Evolutionary conservation across 2,113 vertebrate species (phyloP), one percentile per base, ranked within the genome.

Genomic region (Rostratula benghalensis): DNA sequence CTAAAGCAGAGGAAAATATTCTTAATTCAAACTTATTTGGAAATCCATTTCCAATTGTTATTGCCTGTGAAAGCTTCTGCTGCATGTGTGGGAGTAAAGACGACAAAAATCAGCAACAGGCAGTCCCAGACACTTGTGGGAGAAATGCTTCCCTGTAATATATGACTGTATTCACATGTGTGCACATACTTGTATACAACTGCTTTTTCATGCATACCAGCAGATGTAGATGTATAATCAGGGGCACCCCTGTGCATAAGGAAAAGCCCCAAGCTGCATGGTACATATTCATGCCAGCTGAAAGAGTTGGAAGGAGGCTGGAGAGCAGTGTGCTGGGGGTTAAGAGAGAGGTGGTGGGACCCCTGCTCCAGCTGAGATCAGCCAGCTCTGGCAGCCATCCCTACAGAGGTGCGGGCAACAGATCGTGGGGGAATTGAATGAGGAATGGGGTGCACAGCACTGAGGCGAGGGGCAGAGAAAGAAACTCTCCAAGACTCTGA

Each of bases 1-100:
- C 86, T 94, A 92, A 84, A 93, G 86, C 64, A 75, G 60, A 89
- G 60, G 76, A 93, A 90, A 97, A 87, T 71, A 83, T 21, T 75
- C 80, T 94, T 77, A 78, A 90, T 81, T 93, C 64, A 68, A 78
- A 90, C 35, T 60, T 86, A 30, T 81, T 68, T 35, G 59, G 64
- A 48, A 89, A 92, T 92, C 64, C 70, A 18, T 81, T 95, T 95
- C 60, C 60, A 61, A 60, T 59, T 83, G 24, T 51, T 84, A 45
- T 6, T 33, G 17, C 56, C 64, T 64, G 30, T 89, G 70, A 54
- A 89, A 86, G 8, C 46, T 46, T 91, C 75, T 10, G 6, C 54
- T 67, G 35, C 43, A n/a, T 5, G 5, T 35, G 30, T 67, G 39
- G 60, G 70, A 75, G n/a, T 68, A 57, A 76, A 61, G 53, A 81